Evolutionary conservation across 2,797 vertebrate genomes (phyloP), one percentile per base, ranked within the genome.

Genomic region (Iguana delicatissima): DNA sequence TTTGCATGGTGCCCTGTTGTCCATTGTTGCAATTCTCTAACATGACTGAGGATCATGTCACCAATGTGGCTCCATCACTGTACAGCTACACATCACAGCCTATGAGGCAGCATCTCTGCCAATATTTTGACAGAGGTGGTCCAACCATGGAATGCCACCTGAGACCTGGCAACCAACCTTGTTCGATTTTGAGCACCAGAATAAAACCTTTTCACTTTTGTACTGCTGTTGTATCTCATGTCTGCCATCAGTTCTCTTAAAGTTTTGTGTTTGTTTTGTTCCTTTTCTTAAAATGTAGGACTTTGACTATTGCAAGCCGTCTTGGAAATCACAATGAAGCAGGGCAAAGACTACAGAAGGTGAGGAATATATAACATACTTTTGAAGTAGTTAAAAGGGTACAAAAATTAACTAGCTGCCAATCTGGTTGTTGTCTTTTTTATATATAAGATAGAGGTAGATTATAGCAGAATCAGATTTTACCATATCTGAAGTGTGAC

Each of bases 401-500:
- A 80, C 50, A 26, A 62, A 46, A 86, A 35, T 73, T 82, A 73
- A 52, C 55, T 62, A 62, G 8, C 14, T 55, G 82, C 82, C 89
- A 85, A 57, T 85, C 46, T 79, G 74, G 79, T 84, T 64, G 22
- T 67, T 24, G 9, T 81, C 38, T 64, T 46, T 18, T 35, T 81
- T 59, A n/a, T 22, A 62, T 84, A 64, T 76, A 20, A 35, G 62
- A 38, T 76, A 84, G 84, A 12, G 77, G 82, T 64, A 64, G 46
- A 83, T 59, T 83, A 55, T 29, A 81, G 81, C 73, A 94, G 90
- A 96, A 93, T 94, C 94, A 92, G 90, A 74, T 93, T 94, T 95
- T 92, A 95, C 93, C 13, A 35, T 92, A 74, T 59, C 95, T 93
- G 92, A 95, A 91, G 93, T 93, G 92, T 92, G 91, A 96, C 90